Conservation (phyloP, 2,797 vertebrate species). For the Pangasius krempfi region DNA sequence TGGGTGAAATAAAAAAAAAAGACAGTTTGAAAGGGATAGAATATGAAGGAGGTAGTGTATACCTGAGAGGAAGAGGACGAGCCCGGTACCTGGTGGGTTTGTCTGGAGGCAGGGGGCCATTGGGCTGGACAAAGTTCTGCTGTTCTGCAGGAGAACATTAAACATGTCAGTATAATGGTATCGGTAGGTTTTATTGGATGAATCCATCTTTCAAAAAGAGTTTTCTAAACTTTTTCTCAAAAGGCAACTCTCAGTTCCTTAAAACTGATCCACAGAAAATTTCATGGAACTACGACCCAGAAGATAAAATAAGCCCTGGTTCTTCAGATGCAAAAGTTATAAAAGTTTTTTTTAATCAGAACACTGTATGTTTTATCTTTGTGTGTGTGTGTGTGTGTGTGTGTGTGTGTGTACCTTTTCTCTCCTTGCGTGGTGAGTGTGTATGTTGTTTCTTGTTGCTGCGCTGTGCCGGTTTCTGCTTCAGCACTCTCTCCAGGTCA, state of each 20-base stretch:
- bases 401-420: slow-evolving; percentile 60
- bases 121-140: not conserved
- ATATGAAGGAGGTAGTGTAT: not conserved
- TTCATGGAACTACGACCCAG: not conserved
- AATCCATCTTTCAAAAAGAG: not conserved
- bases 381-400: not conserved
- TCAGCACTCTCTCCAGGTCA: slow-evolving; percentile 85
- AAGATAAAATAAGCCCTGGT: not conserved
- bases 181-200: not conserved
- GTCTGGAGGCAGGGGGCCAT: slow-evolving; percentile 18
- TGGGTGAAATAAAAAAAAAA: slow-evolving; percentile 42
- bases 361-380: not conserved
- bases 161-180: not conserved
- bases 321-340: not conserved
- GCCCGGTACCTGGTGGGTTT: slow-evolving; percentile 35
- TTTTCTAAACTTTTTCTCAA: not conserved
- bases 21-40: not conserved
- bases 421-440: slow-evolving; percentile 49
- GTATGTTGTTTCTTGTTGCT: slow-evolving; percentile 45
- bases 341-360: not conserved
- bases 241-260: not conserved
- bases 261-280: not conserved
- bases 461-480: slow-evolving; percentile 69
- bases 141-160: not conserved
- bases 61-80: not conserved